Percentiles rank a stretch among this genome's conserved stretches.
Evolutionary conservation across 2,797 vertebrate species (phyloP).

Genomic region (Sebastes miniatus): DNA sequence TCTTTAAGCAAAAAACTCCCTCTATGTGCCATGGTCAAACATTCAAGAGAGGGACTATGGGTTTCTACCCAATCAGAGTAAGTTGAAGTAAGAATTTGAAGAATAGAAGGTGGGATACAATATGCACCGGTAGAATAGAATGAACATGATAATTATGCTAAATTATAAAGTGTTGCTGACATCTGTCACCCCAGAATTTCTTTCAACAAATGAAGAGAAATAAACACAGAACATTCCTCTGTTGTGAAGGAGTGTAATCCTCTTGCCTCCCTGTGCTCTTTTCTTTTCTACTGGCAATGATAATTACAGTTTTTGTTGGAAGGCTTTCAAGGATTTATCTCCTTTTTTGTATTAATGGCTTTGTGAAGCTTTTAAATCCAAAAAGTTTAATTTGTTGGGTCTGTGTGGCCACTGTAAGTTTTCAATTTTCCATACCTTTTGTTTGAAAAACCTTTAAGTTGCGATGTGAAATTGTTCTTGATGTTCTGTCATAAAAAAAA

Average conservation of each 20-base stretch:
- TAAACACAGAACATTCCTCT: slow-evolving; percentile 82
- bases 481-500: slow-evolving; percentile 45
- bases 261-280: slow-evolving; percentile 81
- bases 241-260: slow-evolving; percentile 84
- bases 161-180: slow-evolving; percentile 85
- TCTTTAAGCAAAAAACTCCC: slow-evolving; percentile 34
- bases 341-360: slow-evolving; percentile 83
- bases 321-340: slow-evolving; percentile 86
- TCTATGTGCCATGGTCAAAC: slow-evolving; percentile 59
- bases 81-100: slow-evolving; percentile 68
- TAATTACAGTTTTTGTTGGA: slow-evolving; percentile 86
- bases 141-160: slow-evolving; percentile 79
- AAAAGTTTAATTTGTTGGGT: slow-evolving; percentile 83
- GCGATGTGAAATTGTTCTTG: slow-evolving; percentile 58
- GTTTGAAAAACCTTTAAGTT: slow-evolving; percentile 78
- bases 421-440: slow-evolving; percentile 80
- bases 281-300: slow-evolving; percentile 83
- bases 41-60: slow-evolving; percentile 54
- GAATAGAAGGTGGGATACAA: slow-evolving; percentile 67
- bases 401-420: slow-evolving; percentile 78
- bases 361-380: slow-evolving; percentile 84
- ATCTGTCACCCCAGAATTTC: slow-evolving; percentile 82
- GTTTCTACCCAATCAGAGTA: slow-evolving; percentile 48
- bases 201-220: slow-evolving; percentile 83
- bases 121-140: slow-evolving; percentile 60